Percentiles rank a stretch among this genome's conserved stretches.
phyloP scores from a whole-genome alignment of 2,797 vertebrate genomes.

The Sciurus carolinensis region DNA sequence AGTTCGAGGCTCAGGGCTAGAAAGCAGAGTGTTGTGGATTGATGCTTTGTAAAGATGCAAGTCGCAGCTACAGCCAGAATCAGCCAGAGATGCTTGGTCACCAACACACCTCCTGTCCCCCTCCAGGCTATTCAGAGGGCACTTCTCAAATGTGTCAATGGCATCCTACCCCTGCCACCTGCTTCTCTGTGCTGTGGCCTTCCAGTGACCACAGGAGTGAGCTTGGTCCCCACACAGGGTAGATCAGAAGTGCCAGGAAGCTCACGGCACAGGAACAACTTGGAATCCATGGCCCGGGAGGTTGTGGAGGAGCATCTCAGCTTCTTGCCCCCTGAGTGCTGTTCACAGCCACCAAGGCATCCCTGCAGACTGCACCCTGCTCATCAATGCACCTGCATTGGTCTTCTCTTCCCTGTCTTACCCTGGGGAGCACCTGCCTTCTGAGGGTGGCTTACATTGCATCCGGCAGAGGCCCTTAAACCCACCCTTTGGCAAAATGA shows the following conservation, averaged over 20 bases:
- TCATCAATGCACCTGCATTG: fast-evolving
- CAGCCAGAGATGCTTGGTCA: fast-evolving
- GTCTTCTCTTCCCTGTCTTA: not conserved
- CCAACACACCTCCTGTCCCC: fast-evolving
- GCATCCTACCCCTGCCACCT: too few relatives aligned
- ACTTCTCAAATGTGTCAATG: not conserved
- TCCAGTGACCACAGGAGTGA: fast-evolving
- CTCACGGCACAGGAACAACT: not conserved
- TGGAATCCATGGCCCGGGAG: not conserved
- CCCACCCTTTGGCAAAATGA: not conserved
- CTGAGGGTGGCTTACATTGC: not conserved
- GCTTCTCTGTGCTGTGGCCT: not conserved
- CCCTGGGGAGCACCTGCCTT: not conserved
- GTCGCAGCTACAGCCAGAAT: not conserved
- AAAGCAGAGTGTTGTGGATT: not conserved
- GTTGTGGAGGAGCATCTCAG: too few relatives aligned
- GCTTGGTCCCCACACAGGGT: fast-evolving
- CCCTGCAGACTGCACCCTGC: not conserved
- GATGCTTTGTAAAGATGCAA: not conserved
- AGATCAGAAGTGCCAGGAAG: not conserved
- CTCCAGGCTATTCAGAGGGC: not conserved
- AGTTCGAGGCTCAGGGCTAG: not conserved
- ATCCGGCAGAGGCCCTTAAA: not conserved
- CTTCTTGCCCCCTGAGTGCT: not conserved
- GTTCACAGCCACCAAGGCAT: not conserved